Evolutionary conservation across 2,113 vertebrate species (phyloP), one percentile per base, ranked within the genome.

Genomic region (Drymodes brunneopygia): DNA sequence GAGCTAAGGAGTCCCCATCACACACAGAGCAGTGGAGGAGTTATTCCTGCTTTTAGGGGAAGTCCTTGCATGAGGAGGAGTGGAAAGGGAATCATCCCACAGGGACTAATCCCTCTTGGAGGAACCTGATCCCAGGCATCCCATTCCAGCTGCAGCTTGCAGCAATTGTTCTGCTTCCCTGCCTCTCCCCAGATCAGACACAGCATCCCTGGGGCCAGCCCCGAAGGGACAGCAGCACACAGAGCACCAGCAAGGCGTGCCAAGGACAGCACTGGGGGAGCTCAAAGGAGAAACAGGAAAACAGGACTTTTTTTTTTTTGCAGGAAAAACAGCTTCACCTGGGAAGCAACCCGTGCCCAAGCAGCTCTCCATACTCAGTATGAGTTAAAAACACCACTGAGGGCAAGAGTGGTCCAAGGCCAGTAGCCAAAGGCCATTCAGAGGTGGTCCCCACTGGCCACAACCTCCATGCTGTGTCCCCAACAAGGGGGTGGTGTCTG

Each of bases 321-420:
- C 64, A 74, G 42, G 38, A 58, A 48, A 74, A 70, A 8, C 27
- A 7, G 29, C 28, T 23, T 21, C 27, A 48, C 8, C 65, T 28
- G 22, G 40, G 24, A 61, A 60, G 20, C 1, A 1, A 12, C 6
- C 11, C 1, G 3, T 10, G 44, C 33, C 45, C 36, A 9, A 73
- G 42, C 29, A 51, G 42, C 45, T 31, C 29, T 24, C 45, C 51
- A 44, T 29, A 7, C 31, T 38, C 69, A 77, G 24, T 6, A 0
- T 0, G 23, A 60, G 22, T 56, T 25, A 69, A 58, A 75, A 5
- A 15, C 33, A 16, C 27, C 28, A 33, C 77, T 69, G 69, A 78
- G 33, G 40, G 33, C 3, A 7, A 42, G 35, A 33, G 15, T 2
- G 14, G 6, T 3, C 33, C 70, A 11, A 50, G 47, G 56, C 31